Evolutionary conservation across 2,797 vertebrate species (phyloP).

Genomic region (Rhabdomys pumilio): DNA sequence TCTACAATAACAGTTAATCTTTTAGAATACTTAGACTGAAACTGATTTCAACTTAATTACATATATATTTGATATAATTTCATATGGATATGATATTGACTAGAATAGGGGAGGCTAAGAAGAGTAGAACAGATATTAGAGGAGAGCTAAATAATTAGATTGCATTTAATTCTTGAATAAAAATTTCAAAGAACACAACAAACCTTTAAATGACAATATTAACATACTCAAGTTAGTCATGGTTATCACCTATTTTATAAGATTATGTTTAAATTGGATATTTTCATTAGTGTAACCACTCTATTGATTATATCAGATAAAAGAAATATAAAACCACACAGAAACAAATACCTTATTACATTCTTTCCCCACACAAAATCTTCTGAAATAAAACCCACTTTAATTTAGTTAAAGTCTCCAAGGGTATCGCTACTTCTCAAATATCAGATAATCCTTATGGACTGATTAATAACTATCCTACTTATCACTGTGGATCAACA

Average conservation of each 20-base stretch:
- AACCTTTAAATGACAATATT: not conserved
- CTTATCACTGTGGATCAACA: not conserved
- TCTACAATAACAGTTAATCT: not conserved
- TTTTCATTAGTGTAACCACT: not conserved
- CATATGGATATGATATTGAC: not conserved
- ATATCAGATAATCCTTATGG: not conserved
- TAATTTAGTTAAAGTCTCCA: constrained; percentile 27
- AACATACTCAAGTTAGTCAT: not conserved
- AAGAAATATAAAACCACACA: not conserved
- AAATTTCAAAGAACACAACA: not conserved
- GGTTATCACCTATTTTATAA: not conserved
- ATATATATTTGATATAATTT: not conserved
- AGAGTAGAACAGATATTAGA: not conserved
- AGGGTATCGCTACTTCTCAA: not conserved
- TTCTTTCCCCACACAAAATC: not conserved
- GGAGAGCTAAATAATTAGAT: not conserved
- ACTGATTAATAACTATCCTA: not conserved
- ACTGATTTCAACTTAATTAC: not conserved
- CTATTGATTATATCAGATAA: not conserved
- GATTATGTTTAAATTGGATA: not conserved
- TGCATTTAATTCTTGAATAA: not conserved
- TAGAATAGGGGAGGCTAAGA: not conserved
- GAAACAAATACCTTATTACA: not conserved
- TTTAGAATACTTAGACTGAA: not conserved
- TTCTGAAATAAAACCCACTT: not conserved